phyloP scores from a whole-genome alignment of 2,888 invertebrate species.

The Lochmaea crataegi region DNA sequence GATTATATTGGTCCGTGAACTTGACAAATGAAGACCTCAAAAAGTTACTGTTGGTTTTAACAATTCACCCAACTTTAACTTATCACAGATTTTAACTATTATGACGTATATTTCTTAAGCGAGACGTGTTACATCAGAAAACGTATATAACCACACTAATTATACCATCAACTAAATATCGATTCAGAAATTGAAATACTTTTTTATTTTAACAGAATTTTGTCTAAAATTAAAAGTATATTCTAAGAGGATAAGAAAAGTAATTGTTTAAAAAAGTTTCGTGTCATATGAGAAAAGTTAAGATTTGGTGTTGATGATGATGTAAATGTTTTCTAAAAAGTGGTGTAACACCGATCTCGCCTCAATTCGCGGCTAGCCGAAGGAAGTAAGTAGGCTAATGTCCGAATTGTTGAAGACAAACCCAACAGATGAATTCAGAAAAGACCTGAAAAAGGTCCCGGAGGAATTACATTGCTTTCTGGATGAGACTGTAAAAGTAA shows the following conservation, averaged over 20 bases:
- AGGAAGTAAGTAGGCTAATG: constrained; percentile 45
- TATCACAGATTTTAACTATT: constrained; percentile 51
- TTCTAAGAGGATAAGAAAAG: background rate
- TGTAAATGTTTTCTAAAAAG: background rate
- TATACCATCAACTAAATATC: background rate
- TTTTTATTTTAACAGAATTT: too few relatives aligned
- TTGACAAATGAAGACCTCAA: constrained; percentile 64
- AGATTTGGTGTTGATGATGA: background rate
- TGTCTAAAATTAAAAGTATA: too few relatives aligned
- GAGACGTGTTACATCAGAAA: constrained; percentile 12
- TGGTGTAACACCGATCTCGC: constrained; percentile 42
- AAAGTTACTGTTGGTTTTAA: constrained; percentile 67
- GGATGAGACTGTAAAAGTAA: constrained; percentile 67
- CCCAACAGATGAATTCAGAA: constrained; percentile 66
- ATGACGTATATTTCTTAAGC: constrained; percentile 41
- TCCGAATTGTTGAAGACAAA: constrained; percentile 65
- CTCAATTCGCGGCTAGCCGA: constrained; percentile 57
- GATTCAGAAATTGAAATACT: background rate
- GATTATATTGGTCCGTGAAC: constrained; percentile 56
- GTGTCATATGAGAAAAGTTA: background rate
- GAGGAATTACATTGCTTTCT: constrained; percentile 66
- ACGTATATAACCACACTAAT: too few relatives aligned
- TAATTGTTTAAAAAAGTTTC: background rate
- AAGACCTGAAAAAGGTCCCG: constrained; percentile 62
- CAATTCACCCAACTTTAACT: constrained; percentile 63